Base-by-base conservation (phyloP, 2,888 invertebrate species). In the Alentia gelatinosa region DNA sequence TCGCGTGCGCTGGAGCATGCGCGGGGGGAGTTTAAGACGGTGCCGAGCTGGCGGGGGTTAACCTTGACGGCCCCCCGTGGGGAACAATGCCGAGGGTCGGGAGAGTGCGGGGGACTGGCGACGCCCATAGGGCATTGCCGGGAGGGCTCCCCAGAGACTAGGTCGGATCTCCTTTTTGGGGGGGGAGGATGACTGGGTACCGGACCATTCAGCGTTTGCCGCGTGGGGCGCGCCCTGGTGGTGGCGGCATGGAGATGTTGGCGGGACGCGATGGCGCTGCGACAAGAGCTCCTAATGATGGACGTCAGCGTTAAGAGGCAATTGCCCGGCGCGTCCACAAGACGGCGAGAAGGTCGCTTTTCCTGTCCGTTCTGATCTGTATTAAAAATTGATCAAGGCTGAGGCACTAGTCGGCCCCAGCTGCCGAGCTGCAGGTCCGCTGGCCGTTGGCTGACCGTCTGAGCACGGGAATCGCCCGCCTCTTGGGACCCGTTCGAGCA, bases 1-100 rank as follows among this genome's bases (percentile, higher is more conserved):
- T 23, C 39, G 83, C 83, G 83, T 83, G 83, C 83, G 19, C 83
- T 39, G 1, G 37, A 26, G 83, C 83, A 83, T 83, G 83, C 33
- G 83, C n/a, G 23, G 83, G 19, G 23, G 83, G 39, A 26, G 79
- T 40, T 83, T 83, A 40, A 19, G 83, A 23, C 37, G 83, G 83
- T 75, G 75, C 75, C 75, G 7, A 1, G 26, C 35, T 30, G 75
- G n/a, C 75, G 56, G 83, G 37, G 68, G 47, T n/a, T n/a, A n/a
- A 56, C 56, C 3, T 3, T 19, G 68, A 4, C 33, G 68, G 68
- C 30, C 68, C 12, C 33, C 47, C 9, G 9, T 12, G 30, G 68
- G 68, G 68, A 26, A 68, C 68, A 68, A 68, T 68, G 68, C 12
- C n/a, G 26, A 3, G 30, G 68, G 68, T 4, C 15, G 56, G 56